Base-by-base conservation (phyloP, 2,888 invertebrate genomes). In the Amphipoea lucens region DNA sequence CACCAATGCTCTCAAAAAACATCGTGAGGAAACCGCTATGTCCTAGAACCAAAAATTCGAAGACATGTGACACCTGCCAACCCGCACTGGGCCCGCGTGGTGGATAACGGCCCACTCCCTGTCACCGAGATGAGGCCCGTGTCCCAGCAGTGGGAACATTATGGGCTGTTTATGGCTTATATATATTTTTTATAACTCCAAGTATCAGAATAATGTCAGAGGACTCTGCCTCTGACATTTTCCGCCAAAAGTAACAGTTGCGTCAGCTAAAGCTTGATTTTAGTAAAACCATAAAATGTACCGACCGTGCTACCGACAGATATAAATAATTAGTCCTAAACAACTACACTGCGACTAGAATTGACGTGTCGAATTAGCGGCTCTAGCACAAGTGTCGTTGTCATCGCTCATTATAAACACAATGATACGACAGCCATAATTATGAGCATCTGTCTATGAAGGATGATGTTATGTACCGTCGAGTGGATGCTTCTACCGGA, bases 401-500 rank as follows among this genome's bases (percentile, higher is more conserved):
- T 87, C 72, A 72, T 74, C 63, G 66, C 70, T 78, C 78, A 88
- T 80, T 87, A 82, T 75, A 71, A 80, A 77, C 68, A 87, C 82
- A 88, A 78, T 81, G 74, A 76, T 80, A 85, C 76, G 74, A 78
- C 79, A 83, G 67, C 79, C 82, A 83, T 88, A 88, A 90, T 90
- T 90, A 90, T 89, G 91, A 90, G 86, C 88, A 89, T 88, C 88
- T 88, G 90, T 88, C 88, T 90, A 87, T 88, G 88, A 88, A 86
- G 77, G 87, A 86, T 88, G 89, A 85, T 89, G 88, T 88, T 86
- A 86, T 88, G 89, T 88, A 88, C 82, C 68, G 78, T 84, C 74
- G 82, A 90, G 88, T 87, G 88, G 87, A 84, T 85, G 81, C 90
- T 90, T 60, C 80, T 84, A 86, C 83, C 82, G 87, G 89, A 76